Evolutionary conservation across 1,140 invertebrate species (phyloP).

Genomic region (Lethrus apterus): DNA sequence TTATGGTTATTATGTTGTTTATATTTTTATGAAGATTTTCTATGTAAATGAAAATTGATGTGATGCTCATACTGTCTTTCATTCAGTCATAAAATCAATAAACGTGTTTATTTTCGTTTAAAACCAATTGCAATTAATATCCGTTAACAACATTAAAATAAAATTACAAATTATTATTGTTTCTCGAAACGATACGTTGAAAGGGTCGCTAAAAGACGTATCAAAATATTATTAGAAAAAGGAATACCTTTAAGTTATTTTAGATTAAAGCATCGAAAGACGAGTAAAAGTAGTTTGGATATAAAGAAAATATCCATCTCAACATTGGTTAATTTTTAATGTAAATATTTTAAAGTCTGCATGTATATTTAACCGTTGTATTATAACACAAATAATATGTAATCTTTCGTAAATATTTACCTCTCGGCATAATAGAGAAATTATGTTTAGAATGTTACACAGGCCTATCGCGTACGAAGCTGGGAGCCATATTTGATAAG

Average conservation of each 20-base stretch:
- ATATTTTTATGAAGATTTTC: too few species aligned
- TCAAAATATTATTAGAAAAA: slow-evolving; percentile 13
- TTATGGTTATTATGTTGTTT: too few species aligned
- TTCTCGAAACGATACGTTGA: too few species aligned
- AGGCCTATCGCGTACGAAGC: slow-evolving; percentile 4
- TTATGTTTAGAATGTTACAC: slow-evolving; percentile 14
- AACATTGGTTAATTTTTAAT: slow-evolving; percentile 14
- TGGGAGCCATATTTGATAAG: slow-evolving; percentile 14
- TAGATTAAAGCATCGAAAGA: slow-evolving; percentile 9
- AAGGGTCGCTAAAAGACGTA: too few species aligned
- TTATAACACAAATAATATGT: slow-evolving; percentile 15
- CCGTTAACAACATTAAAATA: too few species aligned
- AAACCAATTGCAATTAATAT: too few species aligned
- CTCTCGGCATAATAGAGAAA: slow-evolving; percentile 9
- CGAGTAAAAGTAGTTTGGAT: slow-evolving; percentile 10
- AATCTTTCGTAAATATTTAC: slow-evolving; percentile 11
- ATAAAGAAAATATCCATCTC: slow-evolving; percentile 9
- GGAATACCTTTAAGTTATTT: slow-evolving; percentile 6
- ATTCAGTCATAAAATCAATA: too few species aligned
- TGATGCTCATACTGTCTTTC: too few species aligned
- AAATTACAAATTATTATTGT: too few species aligned
- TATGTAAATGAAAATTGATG: too few species aligned
- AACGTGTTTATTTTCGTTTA: too few species aligned
- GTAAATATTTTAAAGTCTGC: slow-evolving; percentile 13
- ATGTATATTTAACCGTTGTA: slow-evolving; percentile 12